Evolutionary conservation across 2,888 invertebrate species (phyloP).

Genomic region (Chymomyza amoena): DNA sequence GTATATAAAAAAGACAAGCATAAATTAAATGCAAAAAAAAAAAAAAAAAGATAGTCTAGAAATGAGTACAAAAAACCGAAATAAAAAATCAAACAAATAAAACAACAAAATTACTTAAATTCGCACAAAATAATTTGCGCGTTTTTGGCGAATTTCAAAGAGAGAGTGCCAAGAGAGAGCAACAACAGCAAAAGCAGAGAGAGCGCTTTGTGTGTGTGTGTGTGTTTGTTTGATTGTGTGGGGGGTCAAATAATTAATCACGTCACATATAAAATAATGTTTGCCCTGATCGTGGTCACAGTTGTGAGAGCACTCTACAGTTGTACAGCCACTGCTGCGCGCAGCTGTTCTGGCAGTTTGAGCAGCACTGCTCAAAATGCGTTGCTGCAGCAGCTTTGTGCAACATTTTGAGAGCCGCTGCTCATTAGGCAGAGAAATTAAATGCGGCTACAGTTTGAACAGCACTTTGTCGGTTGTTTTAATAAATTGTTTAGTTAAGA

Average conservation of each 20-base stretch:
- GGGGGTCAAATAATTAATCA: not conserved
- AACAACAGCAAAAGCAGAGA: not conserved
- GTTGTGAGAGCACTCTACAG: too few species aligned
- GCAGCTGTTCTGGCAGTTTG: too few species aligned
- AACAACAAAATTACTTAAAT: not conserved
- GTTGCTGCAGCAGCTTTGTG: too few species aligned
- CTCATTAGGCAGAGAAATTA: too few species aligned
- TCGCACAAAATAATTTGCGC: not conserved
- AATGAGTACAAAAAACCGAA: conserved; percentile 36
- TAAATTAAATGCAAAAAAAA: conserved; percentile 42
- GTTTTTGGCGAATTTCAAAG: not conserved
- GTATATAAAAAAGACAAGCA: conserved; percentile 9
- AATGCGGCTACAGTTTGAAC: too few species aligned
- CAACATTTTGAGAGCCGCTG: too few species aligned
- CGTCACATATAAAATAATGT: too few species aligned
- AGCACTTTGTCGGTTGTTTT: too few species aligned
- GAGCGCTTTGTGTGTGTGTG: not conserved
- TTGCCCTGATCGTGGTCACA: too few species aligned
- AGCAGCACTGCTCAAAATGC: too few species aligned
- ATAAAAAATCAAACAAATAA: not conserved
- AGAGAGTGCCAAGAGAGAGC: not conserved
- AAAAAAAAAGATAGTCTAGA: conserved; percentile 50
- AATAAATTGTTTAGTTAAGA: too few species aligned
- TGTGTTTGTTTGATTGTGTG: not conserved
- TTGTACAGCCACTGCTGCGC: not conserved